phyloP scores from a whole-genome alignment of 2,888 invertebrate species.

The Meganola albula region DNA sequence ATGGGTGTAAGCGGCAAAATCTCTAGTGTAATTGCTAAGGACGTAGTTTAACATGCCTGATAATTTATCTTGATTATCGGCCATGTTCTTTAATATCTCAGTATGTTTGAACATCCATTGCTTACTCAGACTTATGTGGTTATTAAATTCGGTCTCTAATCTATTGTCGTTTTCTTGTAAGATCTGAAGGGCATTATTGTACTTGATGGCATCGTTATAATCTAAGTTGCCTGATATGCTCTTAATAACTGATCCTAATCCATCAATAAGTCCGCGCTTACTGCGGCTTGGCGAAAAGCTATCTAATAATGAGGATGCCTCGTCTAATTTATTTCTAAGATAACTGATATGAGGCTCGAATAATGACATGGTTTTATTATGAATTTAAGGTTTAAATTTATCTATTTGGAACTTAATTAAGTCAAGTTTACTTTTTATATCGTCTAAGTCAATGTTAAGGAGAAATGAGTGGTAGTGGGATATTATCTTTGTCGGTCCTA shows the following conservation, averaged over 20 bases:
- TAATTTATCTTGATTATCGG: neutral
- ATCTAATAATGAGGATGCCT: neutral
- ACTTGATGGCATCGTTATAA: neutral
- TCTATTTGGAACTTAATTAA: neutral
- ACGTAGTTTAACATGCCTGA: no score
- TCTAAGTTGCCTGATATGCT: slow-evolving; percentile 1
- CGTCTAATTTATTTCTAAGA: neutral
- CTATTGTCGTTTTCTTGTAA: neutral
- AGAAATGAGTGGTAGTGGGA: slow-evolving; percentile 3
- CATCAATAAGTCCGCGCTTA: slow-evolving; percentile 1
- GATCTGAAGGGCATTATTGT: neutral
- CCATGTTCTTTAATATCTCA: neutral
- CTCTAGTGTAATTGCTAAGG: no score
- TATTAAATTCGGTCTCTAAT: neutral
- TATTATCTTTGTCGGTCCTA: neutral
- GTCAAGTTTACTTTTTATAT: neutral
- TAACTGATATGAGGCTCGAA: neutral
- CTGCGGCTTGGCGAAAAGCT: neutral
- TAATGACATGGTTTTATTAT: neutral
- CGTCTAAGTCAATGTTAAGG: neutral
- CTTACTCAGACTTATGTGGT: neutral
- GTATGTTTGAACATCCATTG: neutral
- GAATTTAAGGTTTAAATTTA: neutral
- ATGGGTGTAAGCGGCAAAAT: no score
- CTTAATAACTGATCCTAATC: slow-evolving; percentile 7